phyloP scores from a whole-genome alignment of 2,888 invertebrate genomes.

The Trachelus troglodyta region DNA sequence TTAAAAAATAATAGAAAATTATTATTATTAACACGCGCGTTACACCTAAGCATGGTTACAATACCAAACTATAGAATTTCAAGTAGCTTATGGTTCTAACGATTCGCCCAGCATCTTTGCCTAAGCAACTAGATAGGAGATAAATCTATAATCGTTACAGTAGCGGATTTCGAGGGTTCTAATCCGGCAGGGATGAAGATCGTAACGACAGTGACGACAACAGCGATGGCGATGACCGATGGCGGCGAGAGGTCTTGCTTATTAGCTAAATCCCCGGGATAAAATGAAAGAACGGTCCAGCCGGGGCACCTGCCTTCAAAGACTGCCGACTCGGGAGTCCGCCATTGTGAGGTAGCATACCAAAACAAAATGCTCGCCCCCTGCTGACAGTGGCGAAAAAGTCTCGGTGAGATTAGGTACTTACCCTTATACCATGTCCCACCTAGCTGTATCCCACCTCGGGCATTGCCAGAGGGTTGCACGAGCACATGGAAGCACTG shows the following conservation, averaged over 20 bases:
- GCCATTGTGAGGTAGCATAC: conserved; percentile 36
- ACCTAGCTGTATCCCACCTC: too few species aligned
- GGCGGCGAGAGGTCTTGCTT: conserved; percentile 37
- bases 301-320: conserved; percentile 39
- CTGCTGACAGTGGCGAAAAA: conserved; percentile 11
- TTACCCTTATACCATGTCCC: too few species aligned
- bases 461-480: too few species aligned
- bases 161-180: conserved; percentile 20
- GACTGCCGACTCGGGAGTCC: conserved; percentile 34
- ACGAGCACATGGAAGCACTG: too few species aligned
- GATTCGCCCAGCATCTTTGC: too few species aligned
- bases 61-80: too few species aligned
- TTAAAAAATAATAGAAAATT: too few species aligned
- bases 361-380: conserved; percentile 40
- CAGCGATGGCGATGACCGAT: background rate
- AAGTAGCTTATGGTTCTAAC: too few species aligned
- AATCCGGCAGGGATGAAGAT: background rate
- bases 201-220: too few species aligned
- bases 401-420: conserved; percentile 5
- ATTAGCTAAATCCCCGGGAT: conserved; percentile 47
- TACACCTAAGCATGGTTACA: too few species aligned
- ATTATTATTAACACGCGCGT: too few species aligned
- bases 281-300: conserved; percentile 14
- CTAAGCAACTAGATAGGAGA: conserved; percentile 14
- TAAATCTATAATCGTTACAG: conserved; percentile 44